Base-by-base conservation (phyloP, 2,797 vertebrate species). In the Microchirus variegatus region DNA sequence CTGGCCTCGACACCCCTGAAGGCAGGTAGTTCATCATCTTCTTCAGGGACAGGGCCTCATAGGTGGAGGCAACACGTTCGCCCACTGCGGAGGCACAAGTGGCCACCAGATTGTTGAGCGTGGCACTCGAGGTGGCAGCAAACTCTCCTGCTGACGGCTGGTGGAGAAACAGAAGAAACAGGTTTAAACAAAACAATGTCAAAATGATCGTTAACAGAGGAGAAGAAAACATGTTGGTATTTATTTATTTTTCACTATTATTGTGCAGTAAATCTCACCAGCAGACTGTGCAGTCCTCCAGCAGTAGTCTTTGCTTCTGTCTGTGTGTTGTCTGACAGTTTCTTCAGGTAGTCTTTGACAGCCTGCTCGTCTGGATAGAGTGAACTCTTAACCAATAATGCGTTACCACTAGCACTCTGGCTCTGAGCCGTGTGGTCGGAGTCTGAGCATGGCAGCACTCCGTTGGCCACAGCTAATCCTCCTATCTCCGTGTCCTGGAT, bases 1-100 rank as follows among this genome's bases (percentile, higher is more conserved):
- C 79, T 0, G 78, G 26, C 59, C 67, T 66, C 0, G 44, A 40
- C 9, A 9, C 60, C 3, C 75, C 73, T 0, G 88, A 80, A 2
- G 94, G 87, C 50, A 94, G 92, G 68, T 98, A 98, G 90, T 94
- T 95, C 93, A 99, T 97, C 42, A 99, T 96, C 88, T 95, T 98
- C 81, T 95, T 97, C 38, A 99, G 89, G 50, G 97, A 99, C 63
- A 96, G 53, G 2, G 96, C 95, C 91, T 99, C 97, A 0, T 96
- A 99, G 0, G 97, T 99, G 80, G 97, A 98, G 31, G 93, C 96
- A 0, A 99, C 96, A 42, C 94, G 92, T 70, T 97, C 96, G 7
- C 96, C 96, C 38, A 99, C 96, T 0, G 95, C 97, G 0, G 96
- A 96, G 0, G 97, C 96, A 31, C 97, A 99, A 1, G 96, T 97